Percentiles rank a stretch among this genome's conserved stretches.
phyloP scores from a whole-genome alignment of 2,888 invertebrate genomes.

The Drepana falcataria region DNA sequence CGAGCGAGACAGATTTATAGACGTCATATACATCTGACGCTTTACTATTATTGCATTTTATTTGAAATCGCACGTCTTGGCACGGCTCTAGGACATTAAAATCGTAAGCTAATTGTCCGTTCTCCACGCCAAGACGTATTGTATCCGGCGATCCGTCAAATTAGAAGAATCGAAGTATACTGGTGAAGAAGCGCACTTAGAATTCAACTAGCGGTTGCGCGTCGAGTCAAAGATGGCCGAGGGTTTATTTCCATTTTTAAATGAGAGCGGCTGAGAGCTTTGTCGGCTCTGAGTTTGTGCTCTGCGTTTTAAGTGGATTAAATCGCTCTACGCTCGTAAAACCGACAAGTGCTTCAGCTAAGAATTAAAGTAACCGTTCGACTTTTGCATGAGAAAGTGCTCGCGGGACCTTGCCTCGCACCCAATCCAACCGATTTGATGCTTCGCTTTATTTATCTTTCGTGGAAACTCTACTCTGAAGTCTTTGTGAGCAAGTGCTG shows the following conservation, averaged over 20 bases:
- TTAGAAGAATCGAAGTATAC: conserved; percentile 57
- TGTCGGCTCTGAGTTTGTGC: conserved; percentile 77
- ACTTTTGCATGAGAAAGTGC: conserved; percentile 78
- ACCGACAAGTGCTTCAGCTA: conserved; percentile 76
- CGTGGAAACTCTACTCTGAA: conserved; percentile 48
- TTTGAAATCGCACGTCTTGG: too few relatives aligned
- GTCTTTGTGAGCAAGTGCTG: conserved; percentile 47
- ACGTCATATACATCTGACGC: too few relatives aligned
- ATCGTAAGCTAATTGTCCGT: neutral
- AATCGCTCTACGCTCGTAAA: conserved; percentile 78
- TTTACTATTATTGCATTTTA: too few relatives aligned
- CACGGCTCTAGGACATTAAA: conserved; percentile 2
- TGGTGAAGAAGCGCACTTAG: conserved; percentile 64
- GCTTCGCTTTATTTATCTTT: conserved; percentile 63
- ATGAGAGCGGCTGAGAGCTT: conserved; percentile 78
- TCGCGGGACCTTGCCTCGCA: conserved; percentile 62
- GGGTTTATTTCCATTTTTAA: conserved; percentile 79
- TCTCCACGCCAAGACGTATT: neutral
- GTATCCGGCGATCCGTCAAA: conserved; percentile 29
- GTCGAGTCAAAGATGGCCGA: conserved; percentile 75
- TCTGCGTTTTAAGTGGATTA: conserved; percentile 80
- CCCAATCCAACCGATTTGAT: conserved; percentile 60
- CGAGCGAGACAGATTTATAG: too few relatives aligned
- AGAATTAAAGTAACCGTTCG: conserved; percentile 78
- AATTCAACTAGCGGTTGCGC: conserved; percentile 70